phyloP scores from a whole-genome alignment of 2,888 invertebrate genomes.

The Hydrotaea diabolus region DNA sequence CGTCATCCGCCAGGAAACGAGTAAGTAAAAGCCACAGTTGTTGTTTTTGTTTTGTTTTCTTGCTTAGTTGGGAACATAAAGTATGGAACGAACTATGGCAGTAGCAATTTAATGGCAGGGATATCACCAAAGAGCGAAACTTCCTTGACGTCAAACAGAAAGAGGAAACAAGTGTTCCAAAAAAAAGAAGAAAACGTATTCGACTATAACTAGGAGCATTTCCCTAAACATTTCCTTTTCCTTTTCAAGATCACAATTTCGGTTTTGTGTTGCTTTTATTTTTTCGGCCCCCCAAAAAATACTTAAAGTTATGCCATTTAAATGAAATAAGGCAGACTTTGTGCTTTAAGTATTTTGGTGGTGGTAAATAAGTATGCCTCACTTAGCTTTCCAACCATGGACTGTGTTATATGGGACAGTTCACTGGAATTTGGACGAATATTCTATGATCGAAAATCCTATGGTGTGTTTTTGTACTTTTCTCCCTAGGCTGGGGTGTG shows the following conservation, averaged over 20 bases:
- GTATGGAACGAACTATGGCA: too few relatives aligned
- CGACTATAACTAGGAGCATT: slow-evolving; percentile 5
- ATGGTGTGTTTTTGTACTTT: too few relatives aligned
- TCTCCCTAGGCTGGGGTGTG: too few relatives aligned
- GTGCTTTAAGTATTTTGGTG: slow-evolving; percentile 1
- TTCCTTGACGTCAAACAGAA: not conserved
- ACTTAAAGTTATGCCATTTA: slow-evolving; percentile 1
- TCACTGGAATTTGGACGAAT: not conserved
- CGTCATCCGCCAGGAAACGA: slow-evolving; percentile 5
- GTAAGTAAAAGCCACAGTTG: slow-evolving; percentile 14
- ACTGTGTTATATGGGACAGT: not conserved
- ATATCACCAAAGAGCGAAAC: not conserved
- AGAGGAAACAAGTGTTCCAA: slow-evolving; percentile 15
- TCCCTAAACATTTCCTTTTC: slow-evolving; percentile 45
- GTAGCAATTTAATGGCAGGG: not conserved
- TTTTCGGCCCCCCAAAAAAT: not conserved
- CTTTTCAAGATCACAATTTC: slow-evolving; percentile 1
- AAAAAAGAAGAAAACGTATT: slow-evolving; percentile 10
- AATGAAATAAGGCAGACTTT: not conserved
- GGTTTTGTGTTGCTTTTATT: not conserved
- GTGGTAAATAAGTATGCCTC: not conserved
- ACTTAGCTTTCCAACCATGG: too few relatives aligned
- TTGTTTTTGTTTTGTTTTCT: not conserved
- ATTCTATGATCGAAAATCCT: too few relatives aligned
- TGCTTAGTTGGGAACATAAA: not conserved